A percentile compares a stretch with the other conserved stretches of the same genome.
These are phyloP conservation scores for Nasonia giraulti DNA, from an alignment of 1,140 invertebrate species.

Conservation along the genomic window DNA sequence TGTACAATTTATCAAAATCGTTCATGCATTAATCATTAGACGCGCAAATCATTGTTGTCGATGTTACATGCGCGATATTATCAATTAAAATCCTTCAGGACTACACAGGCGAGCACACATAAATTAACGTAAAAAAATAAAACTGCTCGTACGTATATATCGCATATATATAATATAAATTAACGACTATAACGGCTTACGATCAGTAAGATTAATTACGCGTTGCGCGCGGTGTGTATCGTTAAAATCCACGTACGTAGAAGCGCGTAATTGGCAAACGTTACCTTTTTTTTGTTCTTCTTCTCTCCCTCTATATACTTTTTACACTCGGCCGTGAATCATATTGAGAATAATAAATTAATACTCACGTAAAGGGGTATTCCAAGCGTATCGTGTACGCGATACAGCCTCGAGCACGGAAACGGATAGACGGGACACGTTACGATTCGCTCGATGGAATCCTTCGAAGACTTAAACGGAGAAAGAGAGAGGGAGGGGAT, in stretches of 20 bases:
- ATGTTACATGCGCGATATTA: not conserved
- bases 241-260: not conserved
- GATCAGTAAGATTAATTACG: constrained; percentile 5
- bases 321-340: not conserved
- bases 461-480: not conserved
- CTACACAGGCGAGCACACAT: not conserved
- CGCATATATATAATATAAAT: constrained; percentile 25
- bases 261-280: not conserved
- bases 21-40: not conserved
- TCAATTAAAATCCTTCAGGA: not conserved
- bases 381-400: not conserved
- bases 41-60: not conserved
- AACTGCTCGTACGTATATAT: not conserved
- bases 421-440: not conserved
- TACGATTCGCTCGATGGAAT: not conserved
- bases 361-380: constrained; percentile 21
- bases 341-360: constrained; percentile 32
- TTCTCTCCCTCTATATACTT: too few relatives aligned
- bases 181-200: not conserved
- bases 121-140: constrained; percentile 41
- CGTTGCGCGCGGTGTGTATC: not conserved
- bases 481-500: too few relatives aligned
- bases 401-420: not conserved
- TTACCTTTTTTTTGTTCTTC: not conserved
- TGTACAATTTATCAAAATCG: constrained; percentile 4